phyloP scores from a whole-genome alignment of 2,797 vertebrate genomes.

The Onychomys torridus region DNA sequence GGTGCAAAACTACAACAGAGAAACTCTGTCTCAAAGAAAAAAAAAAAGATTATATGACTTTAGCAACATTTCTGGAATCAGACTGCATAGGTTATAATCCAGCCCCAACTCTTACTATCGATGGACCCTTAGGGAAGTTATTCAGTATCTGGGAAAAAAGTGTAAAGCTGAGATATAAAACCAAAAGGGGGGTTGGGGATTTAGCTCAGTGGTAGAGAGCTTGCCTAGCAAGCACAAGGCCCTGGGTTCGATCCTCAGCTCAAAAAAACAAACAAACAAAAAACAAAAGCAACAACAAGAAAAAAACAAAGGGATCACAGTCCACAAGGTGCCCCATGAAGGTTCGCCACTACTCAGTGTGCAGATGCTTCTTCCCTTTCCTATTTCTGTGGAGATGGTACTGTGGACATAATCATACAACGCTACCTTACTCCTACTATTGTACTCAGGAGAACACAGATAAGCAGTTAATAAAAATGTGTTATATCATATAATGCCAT shows the following conservation, averaged over 20 bases:
- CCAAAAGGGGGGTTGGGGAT: too few species aligned
- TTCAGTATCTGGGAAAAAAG: background rate
- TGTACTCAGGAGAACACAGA: constrained; percentile 20
- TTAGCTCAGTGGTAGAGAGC: too few species aligned
- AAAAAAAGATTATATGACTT: constrained; percentile 30
- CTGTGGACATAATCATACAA: background rate
- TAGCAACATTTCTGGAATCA: background rate
- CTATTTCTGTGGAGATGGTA: background rate
- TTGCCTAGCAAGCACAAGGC: too few species aligned
- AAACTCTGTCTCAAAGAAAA: background rate
- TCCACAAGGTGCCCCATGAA: background rate
- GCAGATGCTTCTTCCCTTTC: background rate
- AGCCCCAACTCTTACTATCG: background rate
- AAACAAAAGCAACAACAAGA: too few species aligned
- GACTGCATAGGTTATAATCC: background rate
- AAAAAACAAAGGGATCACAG: background rate
- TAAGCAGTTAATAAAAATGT: constrained; percentile 29
- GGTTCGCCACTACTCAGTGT: background rate
- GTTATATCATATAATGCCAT: background rate
- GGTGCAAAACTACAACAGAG: too few species aligned
- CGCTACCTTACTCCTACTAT: background rate
- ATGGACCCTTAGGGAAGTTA: background rate
- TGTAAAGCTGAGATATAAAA: background rate
- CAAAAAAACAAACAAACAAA: too few species aligned
- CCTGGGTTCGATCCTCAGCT: too few species aligned